Base-by-base conservation (phyloP, 2,797 vertebrate species). In the Coranthus polyacanthus region DNA sequence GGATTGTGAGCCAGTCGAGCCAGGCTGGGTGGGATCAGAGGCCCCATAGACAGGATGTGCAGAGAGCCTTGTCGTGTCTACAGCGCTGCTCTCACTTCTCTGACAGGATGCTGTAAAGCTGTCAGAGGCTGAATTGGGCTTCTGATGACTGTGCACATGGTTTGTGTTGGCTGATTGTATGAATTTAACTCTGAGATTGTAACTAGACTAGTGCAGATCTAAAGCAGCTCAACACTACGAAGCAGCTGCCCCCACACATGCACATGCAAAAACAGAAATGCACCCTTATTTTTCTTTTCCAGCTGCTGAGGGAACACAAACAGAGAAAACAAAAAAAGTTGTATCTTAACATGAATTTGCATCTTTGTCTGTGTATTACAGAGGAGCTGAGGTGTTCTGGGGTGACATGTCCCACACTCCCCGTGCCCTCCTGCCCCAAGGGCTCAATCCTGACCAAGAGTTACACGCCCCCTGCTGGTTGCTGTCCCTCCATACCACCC, bases 361-460 rank as follows among this genome's bases (percentile, higher is more conserved):
- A n/a, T 72, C 42, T 17, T 18, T 68, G 26, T 72, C 20, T 53
- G 44, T 91, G 24, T 83, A 4, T 88, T 89, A 66, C 92, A 94
- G 94, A 89, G 42, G 85, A 89, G 69, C 88, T 92, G 73, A 92
- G 78, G 81, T 95, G 94, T 70, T 82, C 90, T 0, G 89, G 85
- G 10, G 83, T 93, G 68, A 91, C 52, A 0, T 95, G 94, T 42
- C 85, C 92, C 0, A 13, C 59, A 9, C 79, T 88, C 36, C 75
- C 80, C 5, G 61, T 74, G 29, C 88, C 92, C 24, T 84, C 88
- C 42, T 95, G 94, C 81, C 94, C 94, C 0, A 49, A 79, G 22
- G 93, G 90, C 59, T 94, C 94, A 0, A 84, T 92, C 22, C 85
- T 92, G 77, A 93, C 89, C 61, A 90, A 81, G 72, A 92, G 89